These are phyloP conservation scores for Epizoanthus ramosus DNA, from an alignment of 92 coral and sea anemone genomes.

Conservation along the genomic window DNA sequence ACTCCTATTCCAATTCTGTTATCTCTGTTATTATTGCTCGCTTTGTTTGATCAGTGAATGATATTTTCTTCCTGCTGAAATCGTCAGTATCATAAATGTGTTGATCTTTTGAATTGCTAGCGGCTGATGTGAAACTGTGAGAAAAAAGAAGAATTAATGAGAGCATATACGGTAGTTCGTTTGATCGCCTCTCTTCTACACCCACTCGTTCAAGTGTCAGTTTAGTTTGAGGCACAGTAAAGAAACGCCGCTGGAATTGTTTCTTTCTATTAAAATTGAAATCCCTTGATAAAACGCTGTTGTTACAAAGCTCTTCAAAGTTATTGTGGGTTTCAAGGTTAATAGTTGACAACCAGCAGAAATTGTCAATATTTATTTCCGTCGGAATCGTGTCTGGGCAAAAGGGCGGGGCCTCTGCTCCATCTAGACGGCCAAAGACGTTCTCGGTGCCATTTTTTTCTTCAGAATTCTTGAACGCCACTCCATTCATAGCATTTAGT, in stretches of 20 bases:
- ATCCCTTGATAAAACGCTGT: background rate
- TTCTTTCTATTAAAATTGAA: background rate
- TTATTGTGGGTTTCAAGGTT: conserved; percentile 1
- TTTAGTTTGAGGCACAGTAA: background rate
- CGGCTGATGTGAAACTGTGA: background rate
- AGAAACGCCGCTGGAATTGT: background rate
- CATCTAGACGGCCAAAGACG: background rate
- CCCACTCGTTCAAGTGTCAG: background rate
- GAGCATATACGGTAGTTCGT: background rate
- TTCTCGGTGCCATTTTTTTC: background rate
- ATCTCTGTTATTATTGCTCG: background rate
- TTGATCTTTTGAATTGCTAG: background rate
- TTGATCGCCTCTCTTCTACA: background rate
- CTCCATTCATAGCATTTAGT: background rate
- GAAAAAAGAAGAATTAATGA: background rate
- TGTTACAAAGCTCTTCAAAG: background rate
- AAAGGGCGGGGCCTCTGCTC: background rate
- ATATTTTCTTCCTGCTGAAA: too few species aligned
- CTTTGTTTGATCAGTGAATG: conserved; percentile 1
- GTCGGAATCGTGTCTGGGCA: background rate
- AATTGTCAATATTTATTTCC: background rate
- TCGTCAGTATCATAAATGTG: background rate
- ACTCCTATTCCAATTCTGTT: conserved; percentile 33
- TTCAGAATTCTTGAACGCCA: background rate
- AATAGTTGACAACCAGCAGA: conserved; percentile 16